phyloP scores from a whole-genome alignment of 1,140 invertebrate species.

The Drosophila lacertosa region DNA sequence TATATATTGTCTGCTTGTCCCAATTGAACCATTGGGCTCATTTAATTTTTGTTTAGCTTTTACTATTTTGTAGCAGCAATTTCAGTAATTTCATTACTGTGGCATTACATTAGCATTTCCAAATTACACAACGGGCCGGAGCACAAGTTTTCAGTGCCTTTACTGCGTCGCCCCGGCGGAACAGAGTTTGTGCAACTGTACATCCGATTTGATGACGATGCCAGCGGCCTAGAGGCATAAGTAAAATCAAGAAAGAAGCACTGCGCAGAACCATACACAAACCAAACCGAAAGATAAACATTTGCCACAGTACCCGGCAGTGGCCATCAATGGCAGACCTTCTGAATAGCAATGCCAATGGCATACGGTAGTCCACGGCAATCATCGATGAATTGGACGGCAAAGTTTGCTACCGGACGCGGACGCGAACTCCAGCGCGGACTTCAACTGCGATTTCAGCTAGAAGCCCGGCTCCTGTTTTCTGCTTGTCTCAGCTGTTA shows the following conservation, averaged over 20 bases:
- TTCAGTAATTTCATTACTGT: slow-evolving; percentile 62
- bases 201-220: slow-evolving; percentile 65
- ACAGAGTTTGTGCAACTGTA: slow-evolving; percentile 73
- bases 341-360: slow-evolving; percentile 36
- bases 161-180: slow-evolving; percentile 2
- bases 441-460: slow-evolving; percentile 10
- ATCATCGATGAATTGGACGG: slow-evolving; percentile 79
- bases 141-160: slow-evolving; percentile 14
- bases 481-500: slow-evolving; percentile 37
- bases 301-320: slow-evolving; percentile 54
- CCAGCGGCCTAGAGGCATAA: slow-evolving; percentile 40
- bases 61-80: slow-evolving; percentile 34
- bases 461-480: slow-evolving; percentile 15
- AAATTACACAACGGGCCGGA: slow-evolving; percentile 35
- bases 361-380: slow-evolving; percentile 60
- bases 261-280: slow-evolving; percentile 19
- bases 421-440: slow-evolving; percentile 22
- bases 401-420: slow-evolving; percentile 61
- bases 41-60: slow-evolving; percentile 1
- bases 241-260: slow-evolving; percentile 40
- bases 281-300: slow-evolving; percentile 71
- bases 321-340: slow-evolving; percentile 43
- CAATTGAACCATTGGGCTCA: not conserved
- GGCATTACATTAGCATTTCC: slow-evolving; percentile 70
- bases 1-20: not conserved